phyloP scores from a whole-genome alignment of 2,113 vertebrate species.

The Callopanchax toddi region DNA sequence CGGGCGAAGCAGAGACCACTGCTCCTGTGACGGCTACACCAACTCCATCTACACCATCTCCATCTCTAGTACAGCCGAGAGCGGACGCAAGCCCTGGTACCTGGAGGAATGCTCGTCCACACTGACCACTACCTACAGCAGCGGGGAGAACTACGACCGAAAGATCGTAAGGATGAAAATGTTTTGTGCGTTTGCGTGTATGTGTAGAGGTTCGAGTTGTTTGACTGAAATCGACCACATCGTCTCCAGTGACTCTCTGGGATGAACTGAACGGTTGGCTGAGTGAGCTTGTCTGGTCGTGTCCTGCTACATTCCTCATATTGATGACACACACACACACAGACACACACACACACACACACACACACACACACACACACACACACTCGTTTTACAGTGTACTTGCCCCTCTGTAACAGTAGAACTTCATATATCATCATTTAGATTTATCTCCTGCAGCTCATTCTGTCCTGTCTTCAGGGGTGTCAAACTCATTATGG shows the following conservation, averaged over 20 bases:
- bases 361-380: too few species aligned
- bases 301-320: constrained; percentile 51
- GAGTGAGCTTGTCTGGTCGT: constrained; percentile 52
- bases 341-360: not conserved
- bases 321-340: constrained; percentile 1
- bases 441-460: constrained; percentile 33
- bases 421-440: constrained; percentile 33
- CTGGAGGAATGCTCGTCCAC: constrained; percentile 97
- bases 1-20: constrained; percentile 96
- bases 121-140: constrained; percentile 97
- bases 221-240: constrained; percentile 26
- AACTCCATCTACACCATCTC: constrained; percentile 99
- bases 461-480: constrained; percentile 27
- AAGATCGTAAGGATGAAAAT: constrained; percentile 88
- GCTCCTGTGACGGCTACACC: constrained; percentile 98
- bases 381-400: not conserved
- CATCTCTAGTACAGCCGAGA: constrained; percentile 97
- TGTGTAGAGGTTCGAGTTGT: constrained; percentile 4
- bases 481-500: too few species aligned
- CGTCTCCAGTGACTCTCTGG: not conserved
- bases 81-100: constrained; percentile 98
- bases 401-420: constrained; percentile 7
- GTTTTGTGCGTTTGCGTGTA: constrained; percentile 1
- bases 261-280: constrained; percentile 36
- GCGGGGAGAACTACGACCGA: constrained; percentile 96